Conservation (phyloP, 1,140 invertebrate genomes). For the Choristoneura fumiferana region DNA sequence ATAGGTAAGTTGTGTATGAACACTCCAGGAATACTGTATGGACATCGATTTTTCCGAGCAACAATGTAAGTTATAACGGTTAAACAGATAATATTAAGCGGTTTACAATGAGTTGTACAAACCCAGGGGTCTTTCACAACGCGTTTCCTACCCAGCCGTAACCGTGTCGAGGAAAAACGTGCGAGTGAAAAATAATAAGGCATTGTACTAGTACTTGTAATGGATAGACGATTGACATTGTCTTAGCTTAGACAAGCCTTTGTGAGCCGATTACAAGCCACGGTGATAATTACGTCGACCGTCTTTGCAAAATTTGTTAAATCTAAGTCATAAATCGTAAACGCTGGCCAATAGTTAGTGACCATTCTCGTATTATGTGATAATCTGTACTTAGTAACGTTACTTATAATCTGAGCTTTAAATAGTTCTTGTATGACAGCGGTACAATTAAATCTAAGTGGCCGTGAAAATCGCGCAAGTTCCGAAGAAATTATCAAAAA, state of each 20-base stretch:
- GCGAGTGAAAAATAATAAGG: conserved; percentile 65
- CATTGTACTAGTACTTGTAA: conserved; percentile 48
- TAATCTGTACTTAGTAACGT: no score
- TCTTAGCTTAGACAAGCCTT: conserved; percentile 16
- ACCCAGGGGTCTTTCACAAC: conserved; percentile 52
- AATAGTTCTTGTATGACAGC: no score
- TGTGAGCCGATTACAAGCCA: conserved; percentile 5
- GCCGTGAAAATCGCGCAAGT: no score
- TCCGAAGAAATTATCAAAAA: no score
- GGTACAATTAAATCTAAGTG: no score
- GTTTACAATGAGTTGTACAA: conserved; percentile 17
- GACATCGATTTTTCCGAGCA: no score
- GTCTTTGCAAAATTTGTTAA: not conserved
- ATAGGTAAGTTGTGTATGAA: no score
- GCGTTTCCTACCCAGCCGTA: conserved; percentile 55
- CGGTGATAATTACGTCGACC: not conserved
- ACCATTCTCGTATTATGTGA: no score
- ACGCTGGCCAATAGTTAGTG: no score
- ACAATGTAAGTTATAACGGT: no score
- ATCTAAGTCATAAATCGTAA: not conserved
- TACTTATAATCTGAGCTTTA: no score
- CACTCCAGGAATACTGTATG: no score
- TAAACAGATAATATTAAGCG: conserved; percentile 3
- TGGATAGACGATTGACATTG: conserved; percentile 42
- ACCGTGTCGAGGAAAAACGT: conserved; percentile 72